A percentile compares a stretch with the other conserved stretches of the same genome.
Evolutionary conservation across 2,113 vertebrate genomes (phyloP).

Genomic region (Upupa epops): DNA sequence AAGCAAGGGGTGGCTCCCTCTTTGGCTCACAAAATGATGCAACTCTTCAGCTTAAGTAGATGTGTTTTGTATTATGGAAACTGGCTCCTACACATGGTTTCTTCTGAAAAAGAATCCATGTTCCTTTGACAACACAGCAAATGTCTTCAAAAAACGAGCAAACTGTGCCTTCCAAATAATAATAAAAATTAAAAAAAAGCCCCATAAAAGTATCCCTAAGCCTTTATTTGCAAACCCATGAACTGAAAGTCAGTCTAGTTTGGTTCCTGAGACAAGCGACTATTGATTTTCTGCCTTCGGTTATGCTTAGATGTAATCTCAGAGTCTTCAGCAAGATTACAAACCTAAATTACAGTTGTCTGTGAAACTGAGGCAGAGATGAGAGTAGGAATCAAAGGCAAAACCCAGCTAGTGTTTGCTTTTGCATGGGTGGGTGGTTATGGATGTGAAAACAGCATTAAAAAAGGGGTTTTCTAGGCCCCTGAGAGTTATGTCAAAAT

Average conservation of each 20-base stretch:
- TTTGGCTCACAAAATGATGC: background rate
- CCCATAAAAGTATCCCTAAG: background rate
- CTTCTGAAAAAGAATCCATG: background rate
- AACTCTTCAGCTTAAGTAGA: background rate
- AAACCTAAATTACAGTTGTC: background rate
- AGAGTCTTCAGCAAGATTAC: background rate
- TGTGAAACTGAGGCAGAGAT: background rate
- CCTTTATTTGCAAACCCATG: background rate
- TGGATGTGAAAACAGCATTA: background rate
- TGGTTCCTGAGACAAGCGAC: background rate
- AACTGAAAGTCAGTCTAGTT: background rate
- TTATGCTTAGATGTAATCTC: background rate
- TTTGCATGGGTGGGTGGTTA: background rate
- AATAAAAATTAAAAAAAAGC: background rate
- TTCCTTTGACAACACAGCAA: background rate
- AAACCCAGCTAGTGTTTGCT: background rate
- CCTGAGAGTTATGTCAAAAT: background rate
- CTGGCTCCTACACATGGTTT: background rate
- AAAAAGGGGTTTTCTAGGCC: conserved; percentile 2
- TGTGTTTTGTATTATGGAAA: background rate
- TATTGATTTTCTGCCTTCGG: background rate
- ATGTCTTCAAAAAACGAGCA: background rate
- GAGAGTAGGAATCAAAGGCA: background rate
- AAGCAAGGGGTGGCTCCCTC: background rate
- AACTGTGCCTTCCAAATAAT: background rate